Evolutionary conservation across 2,113 vertebrate species (phyloP), one percentile per base, ranked within the genome.

Genomic region (Sprattus sprattus): DNA sequence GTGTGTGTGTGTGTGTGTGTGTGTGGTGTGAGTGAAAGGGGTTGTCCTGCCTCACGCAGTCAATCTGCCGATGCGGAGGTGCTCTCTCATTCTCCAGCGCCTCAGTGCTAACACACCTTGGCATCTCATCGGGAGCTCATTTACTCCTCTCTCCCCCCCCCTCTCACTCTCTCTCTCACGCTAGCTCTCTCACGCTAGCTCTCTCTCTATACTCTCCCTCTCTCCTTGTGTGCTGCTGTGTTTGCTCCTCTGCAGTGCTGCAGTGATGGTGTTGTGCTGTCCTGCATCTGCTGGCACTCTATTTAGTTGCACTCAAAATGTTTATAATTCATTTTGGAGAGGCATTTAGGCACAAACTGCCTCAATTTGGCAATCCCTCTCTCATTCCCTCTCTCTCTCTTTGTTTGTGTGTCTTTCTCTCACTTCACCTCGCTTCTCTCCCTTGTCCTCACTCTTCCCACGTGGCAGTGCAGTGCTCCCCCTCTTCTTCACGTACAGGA

Each of bases 61-160:
- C 90, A 89, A 89, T 90, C 86, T 47, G 84, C 81, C 86, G 87
- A 54, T 84, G 85, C 88, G 88, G 89, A 87, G 88, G 86, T 45
- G 47, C 86, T 88, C 89, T 90, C 91, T 93, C 92, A 92, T 92
- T 92, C 89, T 90, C 89, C 50, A 80, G 32, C 89, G 67, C 87
- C 90, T 94, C 95, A 94, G 67, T 25, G 45, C 91, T 95, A 94
- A 95, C 92, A 82, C 92, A 93, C 93, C 93, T 92, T 94, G 94
- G 92, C 95, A 94, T 94, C 93, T 95, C 93, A 95, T 95, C 88
- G 92, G 90, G 92, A 91, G 94, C 93, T 94, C 93, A 93, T 95
- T 94, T 94, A 93, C 92, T 91, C 87, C 89, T 85, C 87, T 81
- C 45, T 54, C 82, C 54, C 78, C 49, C 82, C 78, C 82, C 11